Percentiles rank a stretch among this genome's conserved stretches.
Conservation (phyloP, 92 coral and sea anemone genomes). For the Phenganax subtilis region DNA sequence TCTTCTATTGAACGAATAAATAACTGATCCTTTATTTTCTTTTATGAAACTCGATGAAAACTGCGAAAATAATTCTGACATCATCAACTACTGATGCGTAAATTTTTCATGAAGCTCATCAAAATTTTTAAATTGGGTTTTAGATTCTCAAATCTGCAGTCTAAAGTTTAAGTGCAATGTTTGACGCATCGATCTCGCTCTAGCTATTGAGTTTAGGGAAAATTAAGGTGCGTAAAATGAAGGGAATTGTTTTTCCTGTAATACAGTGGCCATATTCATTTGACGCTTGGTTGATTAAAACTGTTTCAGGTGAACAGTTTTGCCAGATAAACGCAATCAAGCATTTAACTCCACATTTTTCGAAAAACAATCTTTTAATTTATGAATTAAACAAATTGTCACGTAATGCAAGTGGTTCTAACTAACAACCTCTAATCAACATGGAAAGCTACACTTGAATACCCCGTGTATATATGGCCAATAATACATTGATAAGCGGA, state of each 20-base stretch:
- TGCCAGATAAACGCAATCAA: neutral
- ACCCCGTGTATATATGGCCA: neutral
- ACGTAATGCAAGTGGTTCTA: too few species aligned
- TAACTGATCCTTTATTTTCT: neutral
- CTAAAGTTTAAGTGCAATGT: neutral
- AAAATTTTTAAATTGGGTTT: neutral
- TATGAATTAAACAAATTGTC: neutral
- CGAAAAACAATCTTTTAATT: neutral
- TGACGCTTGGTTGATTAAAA: conserved; percentile 17
- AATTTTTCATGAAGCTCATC: conserved; percentile 10
- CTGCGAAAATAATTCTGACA: conserved; percentile 16
- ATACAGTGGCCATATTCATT: neutral
- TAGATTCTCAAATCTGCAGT: neutral
- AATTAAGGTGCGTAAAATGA: neutral
- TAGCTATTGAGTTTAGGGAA: neutral
- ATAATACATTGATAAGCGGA: neutral
- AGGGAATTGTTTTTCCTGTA: neutral
- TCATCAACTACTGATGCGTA: conserved; percentile 9
- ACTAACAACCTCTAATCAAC: too few species aligned
- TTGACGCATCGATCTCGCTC: neutral
- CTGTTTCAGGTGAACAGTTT: conserved; percentile 16
- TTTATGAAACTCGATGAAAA: neutral
- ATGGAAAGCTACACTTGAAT: too few species aligned
- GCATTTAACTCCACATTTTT: neutral
- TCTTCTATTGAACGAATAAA: neutral